These are phyloP conservation scores for Nomada lathburiana DNA, from an alignment of 2,888 invertebrate species.

Conservation along the genomic window DNA sequence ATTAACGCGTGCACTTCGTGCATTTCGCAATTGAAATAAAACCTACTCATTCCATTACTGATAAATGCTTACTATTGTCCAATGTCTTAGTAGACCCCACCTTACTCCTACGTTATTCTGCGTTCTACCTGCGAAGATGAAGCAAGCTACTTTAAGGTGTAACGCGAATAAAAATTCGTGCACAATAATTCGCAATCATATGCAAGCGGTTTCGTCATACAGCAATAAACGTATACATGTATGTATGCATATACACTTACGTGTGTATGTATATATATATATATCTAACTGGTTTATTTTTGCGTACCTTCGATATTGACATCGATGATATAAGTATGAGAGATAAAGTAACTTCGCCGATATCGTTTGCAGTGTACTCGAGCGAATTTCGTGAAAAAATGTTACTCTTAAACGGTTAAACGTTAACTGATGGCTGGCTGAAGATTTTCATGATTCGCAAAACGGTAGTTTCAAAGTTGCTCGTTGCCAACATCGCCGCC, in stretches of 20 bases:
- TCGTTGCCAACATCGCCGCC: conserved; percentile 38
- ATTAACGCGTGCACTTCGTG: neutral
- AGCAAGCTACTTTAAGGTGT: too few species aligned
- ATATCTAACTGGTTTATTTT: conserved; percentile 19
- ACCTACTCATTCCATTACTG: neutral
- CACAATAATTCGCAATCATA: neutral
- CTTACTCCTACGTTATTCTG: neutral
- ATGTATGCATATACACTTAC: neutral
- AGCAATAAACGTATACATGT: neutral
- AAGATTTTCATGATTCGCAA: conserved; percentile 29
- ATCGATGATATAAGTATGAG: neutral
- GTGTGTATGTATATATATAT: neutral
- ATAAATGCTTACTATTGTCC: neutral
- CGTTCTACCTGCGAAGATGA: too few species aligned
- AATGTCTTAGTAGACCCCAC: neutral
- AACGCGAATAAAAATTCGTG: too few species aligned
- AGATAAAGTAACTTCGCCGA: neutral
- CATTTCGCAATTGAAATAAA: conserved; percentile 39
- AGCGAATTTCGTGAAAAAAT: neutral
- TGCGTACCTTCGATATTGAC: conserved; percentile 27
- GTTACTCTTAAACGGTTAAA: conserved; percentile 18
- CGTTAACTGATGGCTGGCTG: conserved; percentile 21
- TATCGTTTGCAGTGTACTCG: neutral
- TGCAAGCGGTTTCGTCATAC: neutral
- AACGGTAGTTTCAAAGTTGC: conserved; percentile 23